Evolutionary conservation across 1,140 invertebrate genomes (phyloP).

Genomic region (Dreissena rostriformis): DNA sequence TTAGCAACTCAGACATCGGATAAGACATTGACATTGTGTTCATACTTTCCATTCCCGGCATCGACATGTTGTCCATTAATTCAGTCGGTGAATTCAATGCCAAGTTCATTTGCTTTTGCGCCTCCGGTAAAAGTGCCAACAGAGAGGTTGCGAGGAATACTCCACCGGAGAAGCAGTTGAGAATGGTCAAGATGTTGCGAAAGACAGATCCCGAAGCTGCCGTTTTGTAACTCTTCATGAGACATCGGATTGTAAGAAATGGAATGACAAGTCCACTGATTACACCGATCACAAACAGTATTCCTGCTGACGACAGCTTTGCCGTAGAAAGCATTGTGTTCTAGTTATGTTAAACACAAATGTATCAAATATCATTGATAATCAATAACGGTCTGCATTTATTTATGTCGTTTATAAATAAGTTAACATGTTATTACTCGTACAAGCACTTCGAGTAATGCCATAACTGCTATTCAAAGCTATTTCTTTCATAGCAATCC

Average conservation of each 20-base stretch:
- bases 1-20: conserved; percentile 67
- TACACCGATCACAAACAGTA: conserved; percentile 35
- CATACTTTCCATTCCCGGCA: background rate
- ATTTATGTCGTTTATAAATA: no score
- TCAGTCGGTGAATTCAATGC: background rate
- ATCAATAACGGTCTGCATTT: no score
- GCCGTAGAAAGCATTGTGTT: conserved; percentile 18
- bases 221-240: background rate
- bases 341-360: no score
- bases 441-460: no score
- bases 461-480: no score
- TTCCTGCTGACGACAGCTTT: conserved; percentile 13
- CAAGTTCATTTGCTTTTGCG: conserved; percentile 75
- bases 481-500: no score
- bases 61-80: background rate
- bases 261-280: conserved; percentile 25
- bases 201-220: conserved; percentile 1
- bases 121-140: conserved; percentile 83
- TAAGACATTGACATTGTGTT: conserved; percentile 14
- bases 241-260: conserved; percentile 1
- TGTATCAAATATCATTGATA: no score
- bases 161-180: conserved; percentile 83
- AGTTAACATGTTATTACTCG: no score
- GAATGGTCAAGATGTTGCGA: conserved; percentile 23
- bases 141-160: conserved; percentile 84